Evolutionary conservation across 2,113 vertebrate species (phyloP).

Genomic region (Mesitornis unicolor): DNA sequence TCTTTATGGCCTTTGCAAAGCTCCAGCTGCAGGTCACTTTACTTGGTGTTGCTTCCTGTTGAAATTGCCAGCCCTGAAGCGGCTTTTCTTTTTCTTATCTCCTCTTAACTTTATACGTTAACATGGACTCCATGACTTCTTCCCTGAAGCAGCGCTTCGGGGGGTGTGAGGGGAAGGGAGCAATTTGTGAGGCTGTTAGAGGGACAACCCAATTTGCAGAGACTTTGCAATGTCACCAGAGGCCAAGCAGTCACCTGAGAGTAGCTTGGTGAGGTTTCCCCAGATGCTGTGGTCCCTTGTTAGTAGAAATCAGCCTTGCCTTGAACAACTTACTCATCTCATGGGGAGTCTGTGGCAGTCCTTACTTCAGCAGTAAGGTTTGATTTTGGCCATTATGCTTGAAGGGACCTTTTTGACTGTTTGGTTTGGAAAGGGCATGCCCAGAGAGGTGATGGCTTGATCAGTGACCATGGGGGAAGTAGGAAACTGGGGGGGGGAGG

Average conservation of each 20-base stretch:
- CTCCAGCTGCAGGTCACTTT: not conserved
- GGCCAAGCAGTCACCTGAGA: not conserved
- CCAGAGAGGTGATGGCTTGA: not conserved
- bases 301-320: not conserved
- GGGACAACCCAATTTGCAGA: not conserved
- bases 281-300: not conserved
- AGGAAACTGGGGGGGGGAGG: not conserved
- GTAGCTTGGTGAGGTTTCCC: not conserved
- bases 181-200: not conserved
- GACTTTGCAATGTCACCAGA: not conserved
- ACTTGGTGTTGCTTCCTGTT: not conserved
- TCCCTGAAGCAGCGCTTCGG: not conserved
- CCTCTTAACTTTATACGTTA: not conserved
- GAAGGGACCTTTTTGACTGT: not conserved
- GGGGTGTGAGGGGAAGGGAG: fast-evolving
- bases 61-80: not conserved
- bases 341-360: not conserved
- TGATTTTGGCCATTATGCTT: not conserved
- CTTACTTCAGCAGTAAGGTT: not conserved
- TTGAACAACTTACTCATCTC: not conserved
- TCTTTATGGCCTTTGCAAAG: not conserved
- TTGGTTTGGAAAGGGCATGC: not conserved
- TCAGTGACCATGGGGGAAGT: not conserved
- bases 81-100: not conserved
- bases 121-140: not conserved